These are phyloP conservation scores for Drosophila longiperda DNA, from an alignment of 2,888 invertebrate genomes.

Conservation along the genomic window DNA sequence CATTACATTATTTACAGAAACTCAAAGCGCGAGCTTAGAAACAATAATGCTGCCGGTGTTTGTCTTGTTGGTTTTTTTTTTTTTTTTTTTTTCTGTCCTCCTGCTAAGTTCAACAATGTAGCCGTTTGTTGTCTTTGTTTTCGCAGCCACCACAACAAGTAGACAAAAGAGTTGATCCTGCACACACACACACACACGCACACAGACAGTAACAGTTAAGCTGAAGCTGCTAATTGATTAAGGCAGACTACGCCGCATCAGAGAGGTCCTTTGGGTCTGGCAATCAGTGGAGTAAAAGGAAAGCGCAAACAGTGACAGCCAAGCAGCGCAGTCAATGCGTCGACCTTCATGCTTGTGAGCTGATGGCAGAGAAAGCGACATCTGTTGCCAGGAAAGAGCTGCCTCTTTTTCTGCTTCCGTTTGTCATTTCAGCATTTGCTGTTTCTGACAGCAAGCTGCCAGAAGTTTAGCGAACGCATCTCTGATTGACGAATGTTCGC, in stretches of 20 bases:
- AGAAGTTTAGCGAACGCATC: slow-evolving; percentile 60
- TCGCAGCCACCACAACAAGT: slow-evolving; percentile 2
- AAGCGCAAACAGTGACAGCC: slow-evolving; percentile 40
- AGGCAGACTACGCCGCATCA: slow-evolving; percentile 19
- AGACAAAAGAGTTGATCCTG: slow-evolving; percentile 53
- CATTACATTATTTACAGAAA: slow-evolving; percentile 74
- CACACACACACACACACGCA: slow-evolving; percentile 23
- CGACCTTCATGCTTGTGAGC: slow-evolving; percentile 11
- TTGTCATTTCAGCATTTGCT: slow-evolving; percentile 73
- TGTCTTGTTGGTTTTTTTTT: not conserved
- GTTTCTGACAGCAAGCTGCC: slow-evolving; percentile 71
- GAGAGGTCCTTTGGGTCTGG: slow-evolving; percentile 17
- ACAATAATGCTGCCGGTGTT: slow-evolving; percentile 24
- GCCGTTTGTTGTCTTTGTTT: slow-evolving; percentile 55
- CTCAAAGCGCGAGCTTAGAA: slow-evolving; percentile 39
- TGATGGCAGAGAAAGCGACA: slow-evolving; percentile 44
- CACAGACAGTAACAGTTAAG: slow-evolving; percentile 8
- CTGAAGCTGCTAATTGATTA: slow-evolving; percentile 62
- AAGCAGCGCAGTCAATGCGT: slow-evolving; percentile 20
- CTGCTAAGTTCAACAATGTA: slow-evolving; percentile 49
- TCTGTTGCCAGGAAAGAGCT: slow-evolving; percentile 48
- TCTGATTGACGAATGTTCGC: slow-evolving; percentile 66
- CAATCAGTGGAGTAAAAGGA: slow-evolving; percentile 53
- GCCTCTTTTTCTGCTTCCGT: slow-evolving; percentile 63
- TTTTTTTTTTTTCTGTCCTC: slow-evolving; percentile 6